Conservation (phyloP, 2,113 vertebrate species). For the rabbit (Oryctolagus cuniculus) region mOryCun1.1 NC_091432.1:137935001-137935500, state of each 20-base stretch:
- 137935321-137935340: no score
- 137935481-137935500: background rate
- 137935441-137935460: background rate
- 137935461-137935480: background rate
- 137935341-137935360: no score
- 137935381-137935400: no score
- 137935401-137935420: background rate
- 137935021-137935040: fast-evolving
- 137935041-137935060: background rate
- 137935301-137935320: no score
- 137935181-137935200: fast-evolving
- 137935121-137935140: background rate
- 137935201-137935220: no score
- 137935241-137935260: fast-evolving
- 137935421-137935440: background rate
- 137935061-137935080: background rate
- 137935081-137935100: background rate
- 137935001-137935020: background rate
- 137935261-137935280: fast-evolving
- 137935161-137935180: background rate
- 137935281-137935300: no score
- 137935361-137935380: no score
- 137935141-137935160: background rate
- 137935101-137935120: background rate
- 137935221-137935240: fast-evolving